These are phyloP conservation scores for Drosophila parvula DNA, from an alignment of 1,140 invertebrate species.

Conservation along the genomic window DNA sequence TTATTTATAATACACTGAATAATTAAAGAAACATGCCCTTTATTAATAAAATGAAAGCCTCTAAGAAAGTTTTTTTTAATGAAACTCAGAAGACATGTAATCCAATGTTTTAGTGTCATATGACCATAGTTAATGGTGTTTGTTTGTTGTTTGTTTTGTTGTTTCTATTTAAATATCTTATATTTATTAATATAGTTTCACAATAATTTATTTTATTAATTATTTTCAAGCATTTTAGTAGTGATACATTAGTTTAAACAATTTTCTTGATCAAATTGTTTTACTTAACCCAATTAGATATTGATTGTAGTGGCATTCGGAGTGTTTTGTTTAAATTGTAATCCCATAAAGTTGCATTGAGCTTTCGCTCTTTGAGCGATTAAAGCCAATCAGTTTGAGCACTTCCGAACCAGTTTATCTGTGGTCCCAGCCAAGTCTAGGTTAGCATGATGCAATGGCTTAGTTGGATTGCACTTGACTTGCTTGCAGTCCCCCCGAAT, in stretches of 20 bases:
- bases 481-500: constrained; percentile 55
- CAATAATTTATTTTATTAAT: no score
- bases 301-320: not conserved
- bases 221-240: not conserved
- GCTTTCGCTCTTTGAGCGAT: constrained; percentile 17
- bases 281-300: not conserved
- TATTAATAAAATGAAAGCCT: no score
- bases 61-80: no score
- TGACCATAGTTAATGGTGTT: no score
- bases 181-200: no score
- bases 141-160: no score
- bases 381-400: constrained; percentile 28
- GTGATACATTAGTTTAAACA: no score
- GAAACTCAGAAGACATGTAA: no score
- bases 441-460: constrained; percentile 66
- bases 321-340: constrained; percentile 4
- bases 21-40: no score
- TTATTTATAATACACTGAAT: no score
- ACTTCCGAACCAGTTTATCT: constrained; percentile 17
- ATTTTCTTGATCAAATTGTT: not conserved
- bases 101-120: no score
- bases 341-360: constrained; percentile 16
- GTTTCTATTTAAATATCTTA: no score
- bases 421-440: constrained; percentile 15
- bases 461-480: constrained; percentile 72